A percentile compares a stretch with the other conserved stretches of the same genome.
phyloP scores from a whole-genome alignment of 2,888 invertebrate genomes.

The Cremastobaeus sp. region DNA sequence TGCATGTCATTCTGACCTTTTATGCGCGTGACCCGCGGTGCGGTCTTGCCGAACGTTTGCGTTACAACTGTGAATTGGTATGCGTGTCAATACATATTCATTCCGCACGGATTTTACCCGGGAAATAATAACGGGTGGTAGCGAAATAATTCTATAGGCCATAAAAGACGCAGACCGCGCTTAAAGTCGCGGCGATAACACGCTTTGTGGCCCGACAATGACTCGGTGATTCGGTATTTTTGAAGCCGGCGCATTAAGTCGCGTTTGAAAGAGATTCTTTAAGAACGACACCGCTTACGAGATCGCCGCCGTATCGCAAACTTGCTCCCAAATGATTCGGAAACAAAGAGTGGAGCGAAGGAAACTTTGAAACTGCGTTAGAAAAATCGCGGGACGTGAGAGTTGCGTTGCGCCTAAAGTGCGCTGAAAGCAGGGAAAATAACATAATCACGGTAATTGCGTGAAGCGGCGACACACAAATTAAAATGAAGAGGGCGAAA shows the following conservation, averaged over 20 bases:
- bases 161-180: constrained; percentile 34
- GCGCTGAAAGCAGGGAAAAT: no score
- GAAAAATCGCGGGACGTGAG: no score
- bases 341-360: no score
- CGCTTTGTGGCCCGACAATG: constrained; percentile 34
- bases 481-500: no score
- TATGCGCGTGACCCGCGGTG: constrained; percentile 48
- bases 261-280: constrained; percentile 4
- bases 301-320: neutral
- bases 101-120: constrained; percentile 34
- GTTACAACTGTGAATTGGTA: constrained; percentile 32
- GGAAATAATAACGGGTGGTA: constrained; percentile 47
- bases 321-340: no score
- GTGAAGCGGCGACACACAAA: no score
- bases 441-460: no score
- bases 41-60: constrained; percentile 38
- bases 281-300: no score
- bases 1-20: constrained; percentile 49
- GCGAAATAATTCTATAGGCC: constrained; percentile 42
- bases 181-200: constrained; percentile 45
- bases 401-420: no score
- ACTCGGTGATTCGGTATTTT: constrained; percentile 24
- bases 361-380: no score
- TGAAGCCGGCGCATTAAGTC: constrained; percentile 23
- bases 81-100: constrained; percentile 51